Percentiles rank a stretch among this genome's conserved stretches.
Evolutionary conservation across 2,888 invertebrate genomes (phyloP).

Genomic region (Lypha dubia): DNA sequence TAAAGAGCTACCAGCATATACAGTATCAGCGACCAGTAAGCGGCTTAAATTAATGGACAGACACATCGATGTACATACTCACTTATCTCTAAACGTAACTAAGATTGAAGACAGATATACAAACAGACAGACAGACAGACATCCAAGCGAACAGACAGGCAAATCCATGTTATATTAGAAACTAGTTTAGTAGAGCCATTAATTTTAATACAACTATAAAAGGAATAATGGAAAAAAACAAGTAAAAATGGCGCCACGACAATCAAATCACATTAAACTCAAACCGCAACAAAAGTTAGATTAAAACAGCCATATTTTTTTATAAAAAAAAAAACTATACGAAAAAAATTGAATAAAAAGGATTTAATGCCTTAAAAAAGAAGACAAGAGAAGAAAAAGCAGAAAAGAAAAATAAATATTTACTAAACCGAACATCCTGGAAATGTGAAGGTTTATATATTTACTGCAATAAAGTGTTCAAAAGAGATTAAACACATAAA

Average conservation of each 20-base stretch:
- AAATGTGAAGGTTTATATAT: slow-evolving; percentile 11
- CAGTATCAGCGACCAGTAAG: slow-evolving; percentile 48
- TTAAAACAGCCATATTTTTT: slow-evolving; percentile 1
- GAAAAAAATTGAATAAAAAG: slow-evolving; percentile 15
- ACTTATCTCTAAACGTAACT: too few relatives aligned
- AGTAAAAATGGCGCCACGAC: slow-evolving; percentile 58
- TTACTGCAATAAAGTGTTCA: slow-evolving; percentile 2
- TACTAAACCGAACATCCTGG: neutral
- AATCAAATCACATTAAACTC: slow-evolving; percentile 61
- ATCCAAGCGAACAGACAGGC: neutral
- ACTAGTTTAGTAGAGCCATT: slow-evolving; percentile 53
- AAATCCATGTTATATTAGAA: slow-evolving; percentile 40
- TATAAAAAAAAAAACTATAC: slow-evolving; percentile 12
- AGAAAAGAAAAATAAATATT: neutral
- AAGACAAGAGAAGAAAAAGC: neutral
- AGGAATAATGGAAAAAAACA: neutral
- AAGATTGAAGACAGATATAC: neutral
- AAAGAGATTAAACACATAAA: neutral
- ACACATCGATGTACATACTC: slow-evolving; percentile 21
- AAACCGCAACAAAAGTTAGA: slow-evolving; percentile 28
- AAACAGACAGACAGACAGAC: neutral
- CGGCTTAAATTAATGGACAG: slow-evolving; percentile 26
- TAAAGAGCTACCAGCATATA: slow-evolving; percentile 28
- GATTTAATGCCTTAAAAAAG: slow-evolving; percentile 12
- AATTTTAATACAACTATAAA: slow-evolving; percentile 55